Base-by-base conservation (phyloP, 2,888 invertebrate species). In the Perizoma flavofasciatum region DNA sequence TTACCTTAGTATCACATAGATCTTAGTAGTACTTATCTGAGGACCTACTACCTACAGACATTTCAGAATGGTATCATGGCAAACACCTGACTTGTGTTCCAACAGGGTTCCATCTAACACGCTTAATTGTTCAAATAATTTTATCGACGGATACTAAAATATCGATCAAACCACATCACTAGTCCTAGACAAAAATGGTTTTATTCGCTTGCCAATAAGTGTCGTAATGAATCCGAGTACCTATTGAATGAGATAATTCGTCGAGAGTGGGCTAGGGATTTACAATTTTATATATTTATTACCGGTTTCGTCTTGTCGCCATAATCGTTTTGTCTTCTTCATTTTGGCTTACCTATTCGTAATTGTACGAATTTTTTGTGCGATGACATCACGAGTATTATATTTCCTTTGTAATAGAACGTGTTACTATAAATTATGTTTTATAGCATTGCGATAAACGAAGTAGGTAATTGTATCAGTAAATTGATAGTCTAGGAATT, bases 191-290 rank as follows among this genome's bases (percentile, higher is more conserved):
- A 83, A 83, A 89, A 87, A 89, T 88, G 85, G 86, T 88, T 85
- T 82, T 86, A 87, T 88, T 83, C 84, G 80, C 78, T 83, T 85
- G 83, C 85, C 86, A 86, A 88, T 88, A 86, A 86, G 85, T 86
- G 85, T 82, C 65, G 90, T 87, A 91, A 92, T 91, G 90, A 90
- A 89, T 89, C 86, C 83, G 83, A 85, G 88, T 91, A 88, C 86
- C 79, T 75, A 82, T 80, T 81, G 79, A 82, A 81, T 81, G 80
- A 85, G 83, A 88, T 89, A 89, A 86, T 87, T 84, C 82, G 77
- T 75, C 73, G 77, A 84, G 86, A 84, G 89, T 88, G 89, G 88
- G 89, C 85, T 79, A 75, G 83, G 83, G 78, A 80, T 86, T 83
- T 81, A 73, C 69, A 69, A 83, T 84, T 86, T 85, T 81, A 85